These are phyloP conservation scores for Haemorhous mexicanus DNA, from an alignment of 2,113 vertebrate species.

Conservation along the genomic window DNA sequence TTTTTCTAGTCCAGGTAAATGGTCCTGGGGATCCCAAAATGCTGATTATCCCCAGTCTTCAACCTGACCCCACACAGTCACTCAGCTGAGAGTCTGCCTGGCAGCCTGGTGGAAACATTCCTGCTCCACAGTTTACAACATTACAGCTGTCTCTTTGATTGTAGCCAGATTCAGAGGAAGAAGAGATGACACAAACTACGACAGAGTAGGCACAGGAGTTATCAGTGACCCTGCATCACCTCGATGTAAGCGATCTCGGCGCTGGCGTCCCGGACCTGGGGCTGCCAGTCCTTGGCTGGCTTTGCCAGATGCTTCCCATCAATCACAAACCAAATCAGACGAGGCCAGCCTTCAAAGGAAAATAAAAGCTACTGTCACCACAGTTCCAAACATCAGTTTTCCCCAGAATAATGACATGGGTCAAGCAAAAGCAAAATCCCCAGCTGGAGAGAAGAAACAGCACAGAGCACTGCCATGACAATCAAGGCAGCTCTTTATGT, in stretches of 20 bases:
- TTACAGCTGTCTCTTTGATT: accelerated
- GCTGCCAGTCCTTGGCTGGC: slow-evolving; percentile 92
- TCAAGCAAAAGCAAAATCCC: neutral
- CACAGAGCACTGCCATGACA: neutral
- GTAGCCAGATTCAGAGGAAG: neutral
- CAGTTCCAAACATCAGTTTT: neutral
- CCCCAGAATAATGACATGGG: neutral
- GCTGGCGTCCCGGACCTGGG: slow-evolving; percentile 77
- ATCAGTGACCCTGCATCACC: slow-evolving; percentile 63
- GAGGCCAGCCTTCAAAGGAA: slow-evolving; percentile 86
- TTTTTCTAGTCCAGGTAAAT: neutral
- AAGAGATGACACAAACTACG: accelerated
- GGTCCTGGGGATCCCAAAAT: neutral
- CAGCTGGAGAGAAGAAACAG: neutral
- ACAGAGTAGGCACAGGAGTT: accelerated
- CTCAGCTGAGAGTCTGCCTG: too few relatives aligned
- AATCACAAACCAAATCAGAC: slow-evolving; percentile 92
- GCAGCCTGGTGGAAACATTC: neutral
- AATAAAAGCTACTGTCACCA: neutral
- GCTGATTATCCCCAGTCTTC: neutral
- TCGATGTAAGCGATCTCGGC: slow-evolving; percentile 90
- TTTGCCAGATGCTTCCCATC: slow-evolving; percentile 95
- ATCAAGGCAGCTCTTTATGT: neutral
- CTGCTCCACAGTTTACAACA: neutral
- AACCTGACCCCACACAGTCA: neutral